Base-by-base conservation (phyloP, 37 sponge, comb jelly and placozoan species). In the Spongilla lacustris region DNA sequence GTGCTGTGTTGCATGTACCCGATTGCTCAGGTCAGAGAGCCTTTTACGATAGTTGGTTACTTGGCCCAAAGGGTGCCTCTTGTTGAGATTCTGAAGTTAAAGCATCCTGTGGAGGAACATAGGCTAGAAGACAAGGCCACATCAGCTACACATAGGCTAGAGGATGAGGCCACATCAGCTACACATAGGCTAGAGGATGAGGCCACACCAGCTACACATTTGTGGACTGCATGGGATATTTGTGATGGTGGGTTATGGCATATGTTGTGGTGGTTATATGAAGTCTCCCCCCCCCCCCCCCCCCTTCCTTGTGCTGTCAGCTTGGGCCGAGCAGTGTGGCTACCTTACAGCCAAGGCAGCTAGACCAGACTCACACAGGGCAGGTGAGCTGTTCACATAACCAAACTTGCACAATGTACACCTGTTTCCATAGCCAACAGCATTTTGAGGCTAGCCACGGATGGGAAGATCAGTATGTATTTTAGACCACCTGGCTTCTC, bases 11-110 rank as follows among this genome's bases (percentile, higher is more conserved):
- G 99, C 36, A 91, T 97, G 66, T 98, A 93, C 82, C 99, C 99
- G 1, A 80, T 98, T 21, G 95, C 99, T 30, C 99, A 98, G 85
- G 96, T 96, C 29, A 71, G 92, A 32, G 99, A 98, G 87, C 99
- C 99, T 22, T 98, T 95, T 87, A 93, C 92, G 29, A 76, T 89
- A 3, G 96, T 98, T 23, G 96, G 94, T 13, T 98, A 97, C 86
- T 75, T 98, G n/a, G 92, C 98, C 19, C 83, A 89, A 77, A 76
- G 99, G 36, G 71, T 91, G 22, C 96, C 98, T 23, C 88, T 98
- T 14, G 81, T 92, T 2, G 4, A 72, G 5, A 70, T 93, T 28
- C 89, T 98, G 37, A 69, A 79, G 25, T 67, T 98, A 19, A 35
- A 81, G 68, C 96, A 95, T 66, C 98, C 98, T 4, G 73, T 1